Evolutionary conservation across 2,888 invertebrate species (phyloP).

Genomic region (Lochmaea crataegi): DNA sequence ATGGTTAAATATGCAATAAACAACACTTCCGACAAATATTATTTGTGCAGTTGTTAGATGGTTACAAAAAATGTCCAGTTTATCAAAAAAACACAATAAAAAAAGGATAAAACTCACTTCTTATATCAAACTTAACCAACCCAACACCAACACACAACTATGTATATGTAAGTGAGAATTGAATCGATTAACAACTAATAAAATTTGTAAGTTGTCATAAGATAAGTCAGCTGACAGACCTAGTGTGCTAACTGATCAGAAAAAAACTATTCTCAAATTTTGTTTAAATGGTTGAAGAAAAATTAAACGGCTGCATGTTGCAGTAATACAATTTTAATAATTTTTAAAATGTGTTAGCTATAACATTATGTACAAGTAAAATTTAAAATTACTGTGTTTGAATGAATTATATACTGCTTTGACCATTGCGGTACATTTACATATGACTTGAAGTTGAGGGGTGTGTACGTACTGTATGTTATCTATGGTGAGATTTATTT

Average conservation of each 20-base stretch:
- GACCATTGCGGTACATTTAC: not conserved
- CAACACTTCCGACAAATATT: not conserved
- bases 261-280: not conserved
- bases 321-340: not conserved
- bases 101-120: conserved; percentile 52
- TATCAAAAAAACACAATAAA: conserved; percentile 12
- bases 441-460: not conserved
- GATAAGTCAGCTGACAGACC: conserved; percentile 62
- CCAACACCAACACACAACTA: conserved; percentile 54
- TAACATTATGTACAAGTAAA: not conserved
- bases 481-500: no score
- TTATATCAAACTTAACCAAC: conserved; percentile 57
- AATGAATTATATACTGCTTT: not conserved
- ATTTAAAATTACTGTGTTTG: not conserved
- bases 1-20: conserved; percentile 5
- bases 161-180: conserved; percentile 23
- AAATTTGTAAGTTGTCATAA: conserved; percentile 58
- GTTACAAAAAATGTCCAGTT: not conserved
- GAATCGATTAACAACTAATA: conserved; percentile 42
- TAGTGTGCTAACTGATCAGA: conserved; percentile 2
- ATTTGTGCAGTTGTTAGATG: not conserved
- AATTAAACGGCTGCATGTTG: not conserved
- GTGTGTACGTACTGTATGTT: not conserved
- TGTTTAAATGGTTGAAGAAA: not conserved
- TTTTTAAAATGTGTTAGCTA: not conserved